Evolutionary conservation across 37 sponge, comb jelly and placozoan species (phyloP), one percentile per base, ranked within the genome.

Genomic region (Spongilla lacustris): DNA sequence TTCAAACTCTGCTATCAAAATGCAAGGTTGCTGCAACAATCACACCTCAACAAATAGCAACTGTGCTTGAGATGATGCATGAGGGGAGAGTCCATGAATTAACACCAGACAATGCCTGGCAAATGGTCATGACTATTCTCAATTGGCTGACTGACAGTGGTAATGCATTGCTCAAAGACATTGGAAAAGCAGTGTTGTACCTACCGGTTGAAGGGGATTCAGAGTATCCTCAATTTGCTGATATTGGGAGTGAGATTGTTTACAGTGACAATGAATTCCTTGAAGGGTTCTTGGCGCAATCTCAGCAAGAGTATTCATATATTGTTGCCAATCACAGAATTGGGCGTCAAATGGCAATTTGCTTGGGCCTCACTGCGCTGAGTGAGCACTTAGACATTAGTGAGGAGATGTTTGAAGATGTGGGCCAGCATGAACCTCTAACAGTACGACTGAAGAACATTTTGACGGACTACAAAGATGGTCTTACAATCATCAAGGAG

Each of bases 381-480:
- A 81, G 77, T 49, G 69, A 85, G 29, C 67, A 77, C 19, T 48
- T 90, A 19, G 84, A 84, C 27, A 79, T 89, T 23, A 67, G 86
- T 76, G 91, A 85, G 27, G 91, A 90, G 26, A 75, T 81, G 4
- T 85, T 85, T 83, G 91, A 86, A 71, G 86, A 93, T 74, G 75
- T 71, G 24, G 91, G 94, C 66, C 93, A 88, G 34, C 67, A 81
- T 30, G 94, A 93, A 67, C 83, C 91, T 28, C 85, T 93, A 22
- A 86, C 84, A 0, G 34, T 68, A 2, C 76, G 94, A 71, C 68
- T 93, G 50, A 83, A 78, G 41, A 89, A 90, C 29, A 93, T 93
- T 41, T 41, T 93, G 72, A 82, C 29, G 71, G 94, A 93, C 32
- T 93, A 93, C 88, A 86, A 89, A 77, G 94, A 89, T 82, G 91